phyloP scores from a whole-genome alignment of 92 coral and sea anemone genomes.

The Porites lobata region DNA sequence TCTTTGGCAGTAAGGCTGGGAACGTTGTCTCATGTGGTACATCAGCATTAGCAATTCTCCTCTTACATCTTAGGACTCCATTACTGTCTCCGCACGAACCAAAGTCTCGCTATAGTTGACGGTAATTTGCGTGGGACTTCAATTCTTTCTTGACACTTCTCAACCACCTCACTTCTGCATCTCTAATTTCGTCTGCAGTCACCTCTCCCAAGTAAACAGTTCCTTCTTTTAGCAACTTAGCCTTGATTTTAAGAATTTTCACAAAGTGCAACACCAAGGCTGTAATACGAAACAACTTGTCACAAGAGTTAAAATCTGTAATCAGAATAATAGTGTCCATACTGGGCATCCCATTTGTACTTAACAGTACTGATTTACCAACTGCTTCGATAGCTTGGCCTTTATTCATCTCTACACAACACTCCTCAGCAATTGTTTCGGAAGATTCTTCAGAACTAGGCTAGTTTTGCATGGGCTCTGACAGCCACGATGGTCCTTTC shows the following conservation, averaged over 20 bases:
- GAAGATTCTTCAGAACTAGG: too few relatives aligned
- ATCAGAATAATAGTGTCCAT: constrained; percentile 12
- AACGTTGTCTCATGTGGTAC: constrained; percentile 32
- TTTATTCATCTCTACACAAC: background rate
- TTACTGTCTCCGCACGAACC: constrained; percentile 48
- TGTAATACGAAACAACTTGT: constrained; percentile 56
- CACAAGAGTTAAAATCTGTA: constrained; percentile 36
- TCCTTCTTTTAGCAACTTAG: constrained; percentile 4
- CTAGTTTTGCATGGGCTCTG: too few relatives aligned
- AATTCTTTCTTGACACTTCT: constrained; percentile 44
- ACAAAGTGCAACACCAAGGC: constrained; percentile 53
- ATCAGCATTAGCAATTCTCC: constrained; percentile 52
- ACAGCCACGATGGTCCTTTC: constrained; percentile 22
- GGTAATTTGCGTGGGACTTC: constrained; percentile 39
- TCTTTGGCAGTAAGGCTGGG: constrained; percentile 46
- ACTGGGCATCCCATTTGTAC: background rate
- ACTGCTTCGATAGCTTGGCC: background rate
- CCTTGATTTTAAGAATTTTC: too few relatives aligned
- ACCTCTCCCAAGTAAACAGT: background rate
- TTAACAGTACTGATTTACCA: background rate
- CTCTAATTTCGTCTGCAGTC: constrained; percentile 24
- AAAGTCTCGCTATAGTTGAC: too few relatives aligned
- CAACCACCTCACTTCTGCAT: constrained; percentile 51
- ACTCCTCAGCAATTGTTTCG: background rate
- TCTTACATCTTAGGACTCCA: constrained; percentile 55